These are phyloP conservation scores for Eristalis intricaria DNA, from an alignment of 2,888 invertebrate genomes.

Conservation along the genomic window DNA sequence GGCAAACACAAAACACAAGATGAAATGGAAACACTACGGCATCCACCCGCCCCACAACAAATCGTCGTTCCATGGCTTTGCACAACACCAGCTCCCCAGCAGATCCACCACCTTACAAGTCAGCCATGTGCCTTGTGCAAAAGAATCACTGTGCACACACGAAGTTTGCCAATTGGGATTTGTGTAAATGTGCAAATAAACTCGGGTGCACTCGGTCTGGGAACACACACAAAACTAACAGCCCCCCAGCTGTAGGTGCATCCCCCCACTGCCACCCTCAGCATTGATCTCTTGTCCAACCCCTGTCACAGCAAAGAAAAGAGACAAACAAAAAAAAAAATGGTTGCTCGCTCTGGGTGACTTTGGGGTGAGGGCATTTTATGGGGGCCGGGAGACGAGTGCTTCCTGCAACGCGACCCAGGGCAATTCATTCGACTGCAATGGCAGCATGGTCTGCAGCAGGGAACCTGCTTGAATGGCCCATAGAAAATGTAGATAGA, in stretches of 20 bases:
- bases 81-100: neutral
- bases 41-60: neutral
- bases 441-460: constrained; percentile 2
- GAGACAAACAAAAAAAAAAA: constrained; percentile 7
- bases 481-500: constrained; percentile 58
- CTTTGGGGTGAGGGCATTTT: constrained; percentile 50
- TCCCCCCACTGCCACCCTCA: neutral
- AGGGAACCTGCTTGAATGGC: constrained; percentile 3
- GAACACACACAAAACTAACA: constrained; percentile 44
- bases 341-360: constrained; percentile 38
- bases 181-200: constrained; percentile 69
- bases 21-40: constrained; percentile 53
- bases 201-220: constrained; percentile 36
- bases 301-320: neutral
- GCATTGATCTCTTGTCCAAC: constrained; percentile 6
- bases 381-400: neutral
- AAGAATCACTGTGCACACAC: constrained; percentile 61
- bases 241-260: neutral
- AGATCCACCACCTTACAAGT: neutral
- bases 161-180: constrained; percentile 67
- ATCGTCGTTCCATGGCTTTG: neutral
- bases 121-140: constrained; percentile 37
- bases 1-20: constrained; percentile 29
- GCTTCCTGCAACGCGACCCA: neutral
- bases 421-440: constrained; percentile 18